Base-by-base conservation (phyloP, 2,888 invertebrate genomes). In the Limnephilus lunatus region DNA sequence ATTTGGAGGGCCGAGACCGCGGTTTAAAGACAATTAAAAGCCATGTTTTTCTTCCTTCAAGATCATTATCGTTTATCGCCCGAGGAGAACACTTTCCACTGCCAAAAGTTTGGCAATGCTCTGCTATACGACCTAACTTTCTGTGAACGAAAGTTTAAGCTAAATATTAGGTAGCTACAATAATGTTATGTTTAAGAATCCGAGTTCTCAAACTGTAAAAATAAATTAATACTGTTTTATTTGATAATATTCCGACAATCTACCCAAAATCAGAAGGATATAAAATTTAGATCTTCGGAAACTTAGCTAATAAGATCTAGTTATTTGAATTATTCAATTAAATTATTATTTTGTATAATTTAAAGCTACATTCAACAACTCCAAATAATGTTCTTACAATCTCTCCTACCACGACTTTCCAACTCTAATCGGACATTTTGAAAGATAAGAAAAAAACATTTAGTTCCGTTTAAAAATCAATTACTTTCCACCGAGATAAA, bases 1-100 rank as follows among this genome's bases (percentile, higher is more conserved):
- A 83, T 83, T 83, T 32, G 83, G 0, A 83, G 35, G 83, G 83
- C 32, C 25, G 83, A 68, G n/a, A 25, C 35, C 30, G 86, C 32
- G 91, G 81, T 87, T 81, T 91, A 53, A 82, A 91, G 80, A 91
- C 88, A 92, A 92, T 92, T 92, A 92, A 91, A 92, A 91, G 85
- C 85, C 87, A 90, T 87, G 92, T 92, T 92, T 92, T 92, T 91
- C 91, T 91, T 89, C 53, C 81, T 32, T 35, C 30, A 53, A 53
- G 85, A 87, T 80, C 89, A 91, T 91, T 91, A 89, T 39, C 92
- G 90, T 90, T 92, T 81, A 90, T 90, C 85, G 92, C 92, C 90
- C 14, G 92, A 91, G 80, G 83, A 31, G 39, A 7, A 87, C 89
- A 90, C 83, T 92, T 92, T 68, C 32, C 32, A 25, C 80, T 35